Base-by-base conservation (phyloP, 2,113 vertebrate genomes). In the Dendropsophus ebraccatus region DNA sequence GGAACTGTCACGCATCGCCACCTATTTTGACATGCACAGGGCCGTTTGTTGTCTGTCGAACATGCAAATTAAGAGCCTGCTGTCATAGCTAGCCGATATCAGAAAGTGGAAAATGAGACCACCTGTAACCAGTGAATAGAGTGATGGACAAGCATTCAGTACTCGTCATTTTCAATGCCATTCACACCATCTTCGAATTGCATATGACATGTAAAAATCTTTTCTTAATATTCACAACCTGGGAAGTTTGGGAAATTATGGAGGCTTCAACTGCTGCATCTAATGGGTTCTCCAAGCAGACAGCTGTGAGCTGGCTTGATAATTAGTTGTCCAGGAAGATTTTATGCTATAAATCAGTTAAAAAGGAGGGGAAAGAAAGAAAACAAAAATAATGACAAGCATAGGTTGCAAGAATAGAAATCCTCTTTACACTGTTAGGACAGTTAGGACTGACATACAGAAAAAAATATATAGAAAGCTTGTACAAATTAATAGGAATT, bases 11-110 rank as follows among this genome's bases (percentile, higher is more conserved):
- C 94, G 97, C 97, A 97, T 97, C 97, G 96, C 97, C 97, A 97
- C 97, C 97, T 98, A 97, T 96, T 98, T 97, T 99, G 97, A 99
- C 98, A 99, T 97, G 97, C 98, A 97, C 95, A 93, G 96, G 96
- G 95, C 97, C 96, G 97, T 97, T 98, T 98, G 97, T 98, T 99
- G 98, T 99, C 98, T 99, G 97, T 99, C 94, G 96, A 97, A 98
- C 98, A 99, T 99, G 98, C 97, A 99, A 99, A 99, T 99, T 95
- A 96, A 96, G 96, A 95, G 96, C 95, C 96, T 94, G 96, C 97
- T 99, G 98, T 99, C 97, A 98, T 96, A 95, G 96, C 94, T 96
- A 94, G 96, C 95, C 95, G 94, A 94, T 96, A 97, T 97, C 96
- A 96, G 95, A 93, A 93, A 96, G 92, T 95, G 93, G 97, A 95